Percentiles rank a stretch among this genome's conserved stretches.
Conservation (phyloP, 2,888 invertebrate genomes). For the Cheilosia impressa region DNA sequence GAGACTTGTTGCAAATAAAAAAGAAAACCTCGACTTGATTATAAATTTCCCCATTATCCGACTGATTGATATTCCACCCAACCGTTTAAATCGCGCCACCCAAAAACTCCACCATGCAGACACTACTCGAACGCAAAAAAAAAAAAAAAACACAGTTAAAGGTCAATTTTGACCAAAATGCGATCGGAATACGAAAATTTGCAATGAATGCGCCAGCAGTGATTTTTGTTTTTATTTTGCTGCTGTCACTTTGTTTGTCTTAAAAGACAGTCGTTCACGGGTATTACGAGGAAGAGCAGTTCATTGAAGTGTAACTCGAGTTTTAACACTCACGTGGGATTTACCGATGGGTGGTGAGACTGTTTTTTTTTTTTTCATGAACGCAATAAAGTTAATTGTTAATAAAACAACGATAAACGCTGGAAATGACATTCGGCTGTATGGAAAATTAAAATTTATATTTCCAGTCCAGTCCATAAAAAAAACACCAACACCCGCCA, state of each 20-base stretch:
- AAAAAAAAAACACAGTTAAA: constrained; percentile 23
- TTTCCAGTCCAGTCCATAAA: background rate
- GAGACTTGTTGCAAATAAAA: constrained; percentile 38
- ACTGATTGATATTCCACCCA: constrained; percentile 62
- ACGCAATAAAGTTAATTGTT: constrained; percentile 51
- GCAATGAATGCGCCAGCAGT: constrained; percentile 6
- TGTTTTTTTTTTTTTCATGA: background rate
- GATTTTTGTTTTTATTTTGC: background rate
- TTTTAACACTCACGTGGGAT: constrained; percentile 35
- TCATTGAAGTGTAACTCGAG: constrained; percentile 15
- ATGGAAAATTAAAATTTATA: constrained; percentile 8
- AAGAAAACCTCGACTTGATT: constrained; percentile 25
- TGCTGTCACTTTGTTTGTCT: background rate
- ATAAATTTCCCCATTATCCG: constrained; percentile 47
- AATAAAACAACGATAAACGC: constrained; percentile 50
- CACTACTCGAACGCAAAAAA: background rate
- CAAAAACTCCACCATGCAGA: constrained; percentile 18
- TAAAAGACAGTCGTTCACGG: constrained; percentile 20
- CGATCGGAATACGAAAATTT: constrained; percentile 45
- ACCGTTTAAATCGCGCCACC: constrained; percentile 31
- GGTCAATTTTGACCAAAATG: constrained; percentile 40
- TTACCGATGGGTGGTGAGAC: constrained; percentile 19
- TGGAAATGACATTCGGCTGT: constrained; percentile 22
- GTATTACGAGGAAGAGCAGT: background rate
- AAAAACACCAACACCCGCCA: background rate